A percentile compares a stretch with the other conserved stretches of the same genome.
These are phyloP conservation scores for Ptyas mucosa DNA, from an alignment of 2,113 vertebrate genomes.

Conservation along the genomic window DNA sequence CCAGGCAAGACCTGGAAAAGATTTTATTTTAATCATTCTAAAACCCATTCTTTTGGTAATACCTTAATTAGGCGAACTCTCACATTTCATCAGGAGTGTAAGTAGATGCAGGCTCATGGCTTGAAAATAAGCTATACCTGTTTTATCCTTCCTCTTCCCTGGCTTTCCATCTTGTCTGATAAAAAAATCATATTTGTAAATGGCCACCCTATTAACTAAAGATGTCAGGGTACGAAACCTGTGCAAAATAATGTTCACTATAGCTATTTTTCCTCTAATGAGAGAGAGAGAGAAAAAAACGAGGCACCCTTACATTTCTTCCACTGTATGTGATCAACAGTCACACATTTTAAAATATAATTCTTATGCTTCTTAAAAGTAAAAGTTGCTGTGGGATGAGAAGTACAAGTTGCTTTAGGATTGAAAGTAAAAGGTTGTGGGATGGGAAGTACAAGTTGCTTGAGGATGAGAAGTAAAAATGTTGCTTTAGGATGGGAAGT, in stretches of 20 bases:
- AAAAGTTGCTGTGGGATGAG: neutral
- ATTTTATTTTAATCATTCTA: neutral
- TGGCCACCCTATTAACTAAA: neutral
- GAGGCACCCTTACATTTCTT: neutral
- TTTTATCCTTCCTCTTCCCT: neutral
- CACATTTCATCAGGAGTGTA: neutral
- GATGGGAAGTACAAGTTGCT: no score
- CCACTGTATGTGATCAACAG: slow-evolving; percentile 28
- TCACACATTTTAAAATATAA: slow-evolving; percentile 38
- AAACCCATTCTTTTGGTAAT: neutral
- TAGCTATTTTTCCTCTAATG: neutral
- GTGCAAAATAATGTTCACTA: neutral
- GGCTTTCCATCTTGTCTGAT: neutral
- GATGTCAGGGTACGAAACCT: neutral
- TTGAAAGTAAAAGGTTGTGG: no score
- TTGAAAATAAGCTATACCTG: neutral
- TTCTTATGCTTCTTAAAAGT: slow-evolving; percentile 9
- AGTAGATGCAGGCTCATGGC: neutral
- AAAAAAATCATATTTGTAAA: neutral
- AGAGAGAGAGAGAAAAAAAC: neutral
- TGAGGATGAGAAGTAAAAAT: no score
- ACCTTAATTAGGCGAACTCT: neutral
- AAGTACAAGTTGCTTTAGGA: neutral
- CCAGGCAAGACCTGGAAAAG: neutral
- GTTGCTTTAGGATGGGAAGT: neutral